Base-by-base conservation (phyloP, 2,888 invertebrate genomes). In the Mythimna lalbum region DNA sequence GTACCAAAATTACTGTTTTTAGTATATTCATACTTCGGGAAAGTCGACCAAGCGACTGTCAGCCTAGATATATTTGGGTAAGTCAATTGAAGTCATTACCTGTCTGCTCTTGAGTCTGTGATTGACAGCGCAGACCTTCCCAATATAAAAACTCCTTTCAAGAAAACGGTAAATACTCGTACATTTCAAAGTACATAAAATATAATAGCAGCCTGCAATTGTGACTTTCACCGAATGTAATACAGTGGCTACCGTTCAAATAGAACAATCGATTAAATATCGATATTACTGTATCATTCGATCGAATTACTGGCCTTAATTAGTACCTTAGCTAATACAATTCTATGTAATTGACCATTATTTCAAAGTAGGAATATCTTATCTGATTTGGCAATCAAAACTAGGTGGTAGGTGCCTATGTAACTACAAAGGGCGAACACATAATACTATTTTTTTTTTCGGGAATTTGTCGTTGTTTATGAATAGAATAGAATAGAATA, bases 211-310 rank as follows among this genome's bases (percentile, higher is more conserved):
- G 17, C 39, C 21, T 5, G 49, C 27, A 65, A 66, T 80, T 39
- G 61, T 36, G 53, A 80, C 91, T 91, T 91, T 91, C 91, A 86
- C 90, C 85, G 81, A 78, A 86, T 86, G 72, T 83, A 80, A 83
- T 76, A 81, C 77, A 77, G 78, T 78, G 73, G 82, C 83, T 83
- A 83, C 82, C 76, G 77, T 47, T 43, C 49, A 12, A 49, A 31
- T 56, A 52, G 55, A 67, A 76, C 74, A 65, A 77, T 80, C 80
- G 67, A 77, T 67, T 77, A 67, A 33, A 23, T 23, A 61, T 23
- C 50, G 39, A 31, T 60, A 76, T 80, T 63, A 74, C 59, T 19
- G 36, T 77, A 59, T 52, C 73, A 73, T 67, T 63, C 52, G 61
- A 65, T 52, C 53, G 55, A 79, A 79, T 76, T 65, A 82, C 78